Conservation (phyloP, 2,797 vertebrate genomes). For the Avahi laniger region DNA sequence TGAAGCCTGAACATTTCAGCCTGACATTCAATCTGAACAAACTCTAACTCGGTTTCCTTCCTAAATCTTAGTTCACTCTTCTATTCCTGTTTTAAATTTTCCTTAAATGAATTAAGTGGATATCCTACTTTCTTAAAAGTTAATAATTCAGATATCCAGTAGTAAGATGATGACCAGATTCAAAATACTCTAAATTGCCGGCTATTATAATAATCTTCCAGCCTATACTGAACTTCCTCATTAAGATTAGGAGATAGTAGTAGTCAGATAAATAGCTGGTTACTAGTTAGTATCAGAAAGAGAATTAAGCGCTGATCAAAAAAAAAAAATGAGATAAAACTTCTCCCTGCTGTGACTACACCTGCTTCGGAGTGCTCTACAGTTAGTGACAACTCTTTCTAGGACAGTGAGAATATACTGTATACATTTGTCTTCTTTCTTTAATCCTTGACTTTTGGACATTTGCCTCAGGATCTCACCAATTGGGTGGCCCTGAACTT, state of each 20-base stretch:
- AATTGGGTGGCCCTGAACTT: not conserved
- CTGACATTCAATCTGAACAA: not conserved
- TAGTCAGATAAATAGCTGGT: not conserved
- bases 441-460: not conserved
- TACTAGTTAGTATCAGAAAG: not conserved
- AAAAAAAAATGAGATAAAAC: not conserved
- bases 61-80: conserved; percentile 17
- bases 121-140: not conserved
- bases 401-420: not conserved
- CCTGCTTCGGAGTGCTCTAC: not conserved
- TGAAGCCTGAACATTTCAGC: not conserved
- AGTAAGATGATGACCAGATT: not conserved
- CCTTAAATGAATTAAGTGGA: not conserved
- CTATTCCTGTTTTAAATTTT: not conserved
- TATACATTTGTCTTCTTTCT: not conserved
- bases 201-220: not conserved
- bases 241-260: not conserved
- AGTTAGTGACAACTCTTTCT: not conserved
- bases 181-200: not conserved
- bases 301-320: not conserved
- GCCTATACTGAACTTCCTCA: not conserved
- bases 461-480: not conserved
- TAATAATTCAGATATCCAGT: not conserved
- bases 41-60: not conserved
- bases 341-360: not conserved